Base-by-base conservation (phyloP, 2,888 invertebrate genomes). In the Cheilosia vernalis region DNA sequence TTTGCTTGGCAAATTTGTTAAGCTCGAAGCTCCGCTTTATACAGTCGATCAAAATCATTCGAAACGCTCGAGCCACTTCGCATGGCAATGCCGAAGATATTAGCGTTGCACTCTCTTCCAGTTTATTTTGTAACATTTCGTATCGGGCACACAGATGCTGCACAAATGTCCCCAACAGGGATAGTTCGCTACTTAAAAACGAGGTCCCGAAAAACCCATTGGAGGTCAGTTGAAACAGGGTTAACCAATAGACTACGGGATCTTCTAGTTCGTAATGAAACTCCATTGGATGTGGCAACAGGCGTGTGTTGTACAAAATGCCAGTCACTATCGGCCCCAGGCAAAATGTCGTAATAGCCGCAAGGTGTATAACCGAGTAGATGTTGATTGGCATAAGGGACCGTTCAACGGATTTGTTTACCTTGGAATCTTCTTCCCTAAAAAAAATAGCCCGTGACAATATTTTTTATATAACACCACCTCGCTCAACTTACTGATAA, bases 61-160 rank as follows among this genome's bases (percentile, higher is more conserved):
- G 89, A 87, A 88, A 90, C 5, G 78, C 70, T 2, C 9, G 21
- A 0, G 88, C 84, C 33, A 89, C 63, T 6, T 77, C 61, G 1
- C 58, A 5, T 15, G 5, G 24, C 9, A 15, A 17, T n/a, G 10
- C 63, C 3, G n/a, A 1, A 1, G 33, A 24, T n/a, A 73, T 10
- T 6, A 37, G 5, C 21, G n/a, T 3, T 1, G 73, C 73, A 15
- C 87, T 21, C 4, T 63, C 10, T 0, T 66, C 27, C 7, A 90
- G 56, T 51, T 91, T 89, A 19, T 82, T 64, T 0, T 88, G 87
- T 56, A 91, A 64, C 40, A 88, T 73, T 1, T 77, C 21, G 63
- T 89, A 90, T 0, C 90, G 88, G 1, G 88, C 89, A 87, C 90
- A 90, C 17, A 91, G 82, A 72, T 91, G 89, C 78, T 89, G 80